These are phyloP conservation scores for Rynchops niger DNA, from an alignment of 2,113 vertebrate genomes.

Conservation along the genomic window DNA sequence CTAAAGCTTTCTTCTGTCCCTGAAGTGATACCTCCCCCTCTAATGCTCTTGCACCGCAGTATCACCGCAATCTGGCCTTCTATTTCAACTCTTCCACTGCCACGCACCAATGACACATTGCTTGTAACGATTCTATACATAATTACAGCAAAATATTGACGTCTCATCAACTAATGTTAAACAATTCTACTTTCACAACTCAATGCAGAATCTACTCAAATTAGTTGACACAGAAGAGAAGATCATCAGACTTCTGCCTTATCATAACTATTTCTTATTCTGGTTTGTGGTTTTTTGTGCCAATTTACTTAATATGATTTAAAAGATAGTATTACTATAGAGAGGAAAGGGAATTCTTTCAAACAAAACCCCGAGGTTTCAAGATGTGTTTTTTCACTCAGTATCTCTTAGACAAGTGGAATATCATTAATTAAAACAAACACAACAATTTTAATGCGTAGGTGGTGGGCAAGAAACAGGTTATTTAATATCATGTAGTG, in stretches of 20 bases:
- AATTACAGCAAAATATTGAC: neutral
- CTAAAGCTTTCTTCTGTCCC: neutral
- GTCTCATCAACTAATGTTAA: neutral
- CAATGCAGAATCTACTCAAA: neutral
- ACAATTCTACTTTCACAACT: neutral
- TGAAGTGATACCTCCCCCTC: neutral
- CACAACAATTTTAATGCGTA: slow-evolving; percentile 52
- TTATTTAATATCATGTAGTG: slow-evolving; percentile 70
- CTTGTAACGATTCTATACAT: neutral
- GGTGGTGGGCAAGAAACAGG: slow-evolving; percentile 64
- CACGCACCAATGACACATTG: neutral
- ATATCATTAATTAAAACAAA: slow-evolving; percentile 58
- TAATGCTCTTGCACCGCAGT: neutral
- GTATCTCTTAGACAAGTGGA: slow-evolving; percentile 56
- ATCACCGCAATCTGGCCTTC: neutral
- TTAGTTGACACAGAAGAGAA: neutral
- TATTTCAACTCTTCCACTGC: neutral
- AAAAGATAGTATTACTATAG: neutral
- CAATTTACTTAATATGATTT: neutral
- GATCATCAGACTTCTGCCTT: neutral
- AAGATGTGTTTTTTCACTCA: slow-evolving; percentile 34
- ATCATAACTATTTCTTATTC: neutral
- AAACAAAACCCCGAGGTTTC: slow-evolving; percentile 4
- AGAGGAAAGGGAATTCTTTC: neutral
- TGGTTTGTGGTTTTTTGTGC: neutral